A percentile compares a stretch with the other conserved stretches of the same genome.
These are phyloP conservation scores for Mythimna ferrago DNA, from an alignment of 2,888 invertebrate genomes.

Conservation along the genomic window DNA sequence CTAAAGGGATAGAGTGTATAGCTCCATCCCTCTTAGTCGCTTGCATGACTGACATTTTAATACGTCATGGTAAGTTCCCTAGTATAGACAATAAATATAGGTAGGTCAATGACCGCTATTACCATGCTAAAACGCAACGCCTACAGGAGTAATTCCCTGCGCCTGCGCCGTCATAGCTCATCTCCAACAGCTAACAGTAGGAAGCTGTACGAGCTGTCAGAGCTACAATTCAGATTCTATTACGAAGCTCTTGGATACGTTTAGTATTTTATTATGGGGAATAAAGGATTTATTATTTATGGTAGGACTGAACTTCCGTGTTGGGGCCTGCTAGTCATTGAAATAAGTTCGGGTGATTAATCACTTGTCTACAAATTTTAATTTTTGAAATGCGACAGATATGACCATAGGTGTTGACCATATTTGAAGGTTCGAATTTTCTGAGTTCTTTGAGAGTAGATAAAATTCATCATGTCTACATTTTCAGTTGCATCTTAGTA, in stretches of 20 bases:
- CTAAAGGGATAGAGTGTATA: too few species aligned
- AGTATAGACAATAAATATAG: too few species aligned
- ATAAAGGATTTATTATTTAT: slow-evolving; percentile 39
- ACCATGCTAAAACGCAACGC: neutral
- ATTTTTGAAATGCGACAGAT: too few species aligned
- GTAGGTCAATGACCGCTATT: neutral
- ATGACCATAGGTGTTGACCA: too few species aligned
- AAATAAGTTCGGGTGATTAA: neutral
- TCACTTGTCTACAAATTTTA: too few species aligned
- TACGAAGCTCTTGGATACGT: slow-evolving; percentile 30
- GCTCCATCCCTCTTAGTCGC: too few species aligned
- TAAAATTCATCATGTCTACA: too few species aligned
- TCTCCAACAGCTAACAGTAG: slow-evolving; percentile 53
- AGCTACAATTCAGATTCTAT: slow-evolving; percentile 55
- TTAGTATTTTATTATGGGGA: slow-evolving; percentile 47
- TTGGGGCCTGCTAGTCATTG: neutral
- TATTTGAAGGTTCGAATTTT: too few species aligned
- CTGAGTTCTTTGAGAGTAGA: too few species aligned
- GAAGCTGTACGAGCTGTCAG: slow-evolving; percentile 49
- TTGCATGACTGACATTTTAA: too few species aligned
- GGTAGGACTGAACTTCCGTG: slow-evolving; percentile 13
- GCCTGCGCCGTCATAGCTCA: slow-evolving; percentile 43
- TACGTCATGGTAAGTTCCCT: too few species aligned
- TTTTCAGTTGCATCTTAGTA: too few species aligned
- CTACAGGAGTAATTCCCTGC: slow-evolving; percentile 21